phyloP scores from a whole-genome alignment of 2,888 invertebrate genomes.

The Holacanthella duospinosa region DNA sequence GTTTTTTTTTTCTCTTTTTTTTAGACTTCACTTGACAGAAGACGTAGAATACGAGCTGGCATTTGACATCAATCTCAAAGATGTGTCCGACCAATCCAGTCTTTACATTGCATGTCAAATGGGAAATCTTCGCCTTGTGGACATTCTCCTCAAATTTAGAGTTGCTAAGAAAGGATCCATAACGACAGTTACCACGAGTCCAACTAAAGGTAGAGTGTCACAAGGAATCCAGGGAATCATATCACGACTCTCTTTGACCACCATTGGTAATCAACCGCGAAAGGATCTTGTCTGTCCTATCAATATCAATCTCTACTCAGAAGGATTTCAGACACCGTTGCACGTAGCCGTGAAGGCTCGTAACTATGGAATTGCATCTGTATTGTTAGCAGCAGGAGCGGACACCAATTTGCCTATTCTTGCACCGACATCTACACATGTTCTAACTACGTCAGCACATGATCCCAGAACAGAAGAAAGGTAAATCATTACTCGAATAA shows the following conservation, averaged over 20 bases:
- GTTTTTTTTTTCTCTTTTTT: conserved; percentile 13
- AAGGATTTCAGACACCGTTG: conserved; percentile 68
- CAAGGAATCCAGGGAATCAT: conserved; percentile 75
- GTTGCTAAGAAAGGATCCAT: conserved; percentile 18
- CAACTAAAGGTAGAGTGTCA: conserved; percentile 47
- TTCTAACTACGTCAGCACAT: neutral
- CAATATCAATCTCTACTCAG: conserved; percentile 61
- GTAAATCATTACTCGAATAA: neutral
- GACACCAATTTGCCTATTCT: conserved; percentile 64
- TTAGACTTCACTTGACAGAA: neutral
- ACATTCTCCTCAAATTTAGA: conserved; percentile 58
- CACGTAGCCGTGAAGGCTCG: conserved; percentile 68
- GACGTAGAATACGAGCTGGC: conserved; percentile 73
- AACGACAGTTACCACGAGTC: conserved; percentile 38
- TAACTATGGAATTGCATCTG: conserved; percentile 58
- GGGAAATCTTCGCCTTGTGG: conserved; percentile 67
- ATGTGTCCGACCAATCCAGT: conserved; percentile 80
- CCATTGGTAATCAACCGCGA: neutral
- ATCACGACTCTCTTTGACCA: conserved; percentile 52
- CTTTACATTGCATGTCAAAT: conserved; percentile 79
- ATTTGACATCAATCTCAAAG: conserved; percentile 85
- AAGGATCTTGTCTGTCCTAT: conserved; percentile 53
- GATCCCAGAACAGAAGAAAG: neutral
- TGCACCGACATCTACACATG: conserved; percentile 16
- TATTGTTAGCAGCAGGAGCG: conserved; percentile 61